Evolutionary conservation across 2,888 invertebrate genomes (phyloP), one percentile per base, ranked within the genome.

Genomic region (Panzeria rudis): DNA sequence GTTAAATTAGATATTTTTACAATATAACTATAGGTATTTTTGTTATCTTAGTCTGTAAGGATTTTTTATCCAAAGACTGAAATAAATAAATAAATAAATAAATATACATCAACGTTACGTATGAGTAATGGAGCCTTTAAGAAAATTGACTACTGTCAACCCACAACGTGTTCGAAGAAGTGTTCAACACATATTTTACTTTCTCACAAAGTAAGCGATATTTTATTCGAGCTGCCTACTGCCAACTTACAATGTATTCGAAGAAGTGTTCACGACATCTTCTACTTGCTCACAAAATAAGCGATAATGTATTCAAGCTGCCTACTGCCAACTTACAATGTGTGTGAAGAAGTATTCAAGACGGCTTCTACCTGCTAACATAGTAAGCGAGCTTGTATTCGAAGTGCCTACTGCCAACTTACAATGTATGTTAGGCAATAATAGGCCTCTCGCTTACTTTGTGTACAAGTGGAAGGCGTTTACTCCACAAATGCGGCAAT

Each of bases 401-500:
- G 6, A 5, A 7, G 2, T 56, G 56, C 8, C 56, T 15, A 56
- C 56, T 56, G 25, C 2, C 25, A 5, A 8, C 25, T 29, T 56
- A 56, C 56, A 29, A 23, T 52, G 52, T 52, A 52, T 52, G 23
- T 23, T 4, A 56, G 15, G 15, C 13, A 29, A 7, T 56, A 56
- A 4, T 56, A 1, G 15, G 5, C n/a, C 4, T 29, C 9, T 7
- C 54, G 54, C 25, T 54, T 54, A 54, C 54, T 54, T 25, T 54
- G 25, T 54, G 15, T 56, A n/a, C 56, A 56, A 56, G 56, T 56
- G 15, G 15, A 15, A 56, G 7, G 52, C 52, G 23, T 52, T 52
- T 23, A 52, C 52, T 52, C 52, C 9, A 52, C 0, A 20, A 52
- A 52, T 52, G 52, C 52, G 23, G 52, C 52, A 52, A 52, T 52